A percentile compares a stretch with the other conserved stretches of the same genome.
These are phyloP conservation scores for Siphlonurus alternatus DNA, from an alignment of 2,888 invertebrate genomes.

Conservation along the genomic window DNA sequence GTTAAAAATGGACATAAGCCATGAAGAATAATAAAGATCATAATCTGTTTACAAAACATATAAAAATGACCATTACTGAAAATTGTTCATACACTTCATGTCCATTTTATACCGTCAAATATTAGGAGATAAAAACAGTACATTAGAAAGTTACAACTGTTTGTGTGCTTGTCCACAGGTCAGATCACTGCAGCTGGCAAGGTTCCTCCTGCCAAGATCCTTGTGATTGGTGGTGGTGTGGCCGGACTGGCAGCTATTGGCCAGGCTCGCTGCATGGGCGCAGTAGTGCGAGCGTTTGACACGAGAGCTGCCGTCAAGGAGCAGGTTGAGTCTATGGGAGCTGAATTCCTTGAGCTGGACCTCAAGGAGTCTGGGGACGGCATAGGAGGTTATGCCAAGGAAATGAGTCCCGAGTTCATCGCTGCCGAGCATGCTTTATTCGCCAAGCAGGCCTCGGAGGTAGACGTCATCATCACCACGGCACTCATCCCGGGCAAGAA, in stretches of 20 bases:
- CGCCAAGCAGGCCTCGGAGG: constrained; percentile 68
- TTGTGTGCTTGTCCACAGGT: too few relatives aligned
- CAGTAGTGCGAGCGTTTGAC: constrained; percentile 75
- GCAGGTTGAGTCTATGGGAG: constrained; percentile 75
- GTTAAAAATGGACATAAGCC: too few relatives aligned
- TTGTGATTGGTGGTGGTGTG: constrained; percentile 79
- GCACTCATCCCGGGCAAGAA: constrained; percentile 77
- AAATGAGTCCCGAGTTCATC: constrained; percentile 72
- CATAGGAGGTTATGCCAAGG: constrained; percentile 66
- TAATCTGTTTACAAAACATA: too few relatives aligned
- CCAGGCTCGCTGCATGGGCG: constrained; percentile 75
- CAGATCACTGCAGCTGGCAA: constrained; percentile 84
- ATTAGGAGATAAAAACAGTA: too few relatives aligned
- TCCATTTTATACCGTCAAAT: too few relatives aligned
- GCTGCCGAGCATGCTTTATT: constrained; percentile 73
- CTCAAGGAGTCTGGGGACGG: constrained; percentile 57
- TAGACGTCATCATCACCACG: constrained; percentile 77
- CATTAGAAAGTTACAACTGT: too few relatives aligned
- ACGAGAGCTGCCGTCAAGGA: constrained; percentile 68
- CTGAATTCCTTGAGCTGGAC: constrained; percentile 66
- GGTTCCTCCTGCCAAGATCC: constrained; percentile 74
- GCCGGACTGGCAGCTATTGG: constrained; percentile 76
- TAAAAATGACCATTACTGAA: too few relatives aligned
- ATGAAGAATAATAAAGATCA: too few relatives aligned
- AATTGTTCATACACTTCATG: too few relatives aligned